Conservation (phyloP, 2,888 invertebrate genomes). For the Drosophila rubida region DNA sequence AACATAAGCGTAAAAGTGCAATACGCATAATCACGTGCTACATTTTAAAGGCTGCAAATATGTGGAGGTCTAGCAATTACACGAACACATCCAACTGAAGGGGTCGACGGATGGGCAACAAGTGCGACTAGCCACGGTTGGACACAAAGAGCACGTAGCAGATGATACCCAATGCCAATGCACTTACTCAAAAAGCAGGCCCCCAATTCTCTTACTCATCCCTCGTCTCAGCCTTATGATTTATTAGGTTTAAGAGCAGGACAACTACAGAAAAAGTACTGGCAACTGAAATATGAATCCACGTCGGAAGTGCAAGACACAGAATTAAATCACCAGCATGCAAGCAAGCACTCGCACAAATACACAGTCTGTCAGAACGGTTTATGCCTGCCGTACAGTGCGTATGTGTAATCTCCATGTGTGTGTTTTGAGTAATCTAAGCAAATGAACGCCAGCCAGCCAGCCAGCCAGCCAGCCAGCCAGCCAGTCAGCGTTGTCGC, state of each 20-base stretch:
- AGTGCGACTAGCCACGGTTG: slow-evolving; percentile 26
- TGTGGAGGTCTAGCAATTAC: slow-evolving; percentile 52
- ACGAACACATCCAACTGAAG: slow-evolving; percentile 24
- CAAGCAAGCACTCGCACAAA: neutral
- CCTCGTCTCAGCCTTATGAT: slow-evolving; percentile 43
- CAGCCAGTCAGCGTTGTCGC: slow-evolving; percentile 2
- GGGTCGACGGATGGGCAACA: slow-evolving; percentile 46
- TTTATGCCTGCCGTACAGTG: slow-evolving; percentile 38
- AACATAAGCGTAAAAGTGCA: slow-evolving; percentile 5
- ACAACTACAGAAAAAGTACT: slow-evolving; percentile 16
- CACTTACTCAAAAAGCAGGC: slow-evolving; percentile 11
- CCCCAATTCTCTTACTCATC: neutral
- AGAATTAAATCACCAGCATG: slow-evolving; percentile 26
- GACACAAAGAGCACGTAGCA: slow-evolving; percentile 19
- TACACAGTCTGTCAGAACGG: slow-evolving; percentile 9
- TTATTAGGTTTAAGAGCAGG: slow-evolving; percentile 54
- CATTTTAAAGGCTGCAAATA: slow-evolving; percentile 36
- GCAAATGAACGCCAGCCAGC: slow-evolving; percentile 32
- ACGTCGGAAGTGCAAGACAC: slow-evolving; percentile 12
- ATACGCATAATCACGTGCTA: neutral
- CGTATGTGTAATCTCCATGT: slow-evolving; percentile 48
- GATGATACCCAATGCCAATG: slow-evolving; percentile 31
- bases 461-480: neutral
- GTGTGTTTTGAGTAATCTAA: slow-evolving; percentile 40
- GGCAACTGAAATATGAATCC: slow-evolving; percentile 38